Conservation (phyloP, 1,140 invertebrate genomes). For the Microplitis mediator region DNA sequence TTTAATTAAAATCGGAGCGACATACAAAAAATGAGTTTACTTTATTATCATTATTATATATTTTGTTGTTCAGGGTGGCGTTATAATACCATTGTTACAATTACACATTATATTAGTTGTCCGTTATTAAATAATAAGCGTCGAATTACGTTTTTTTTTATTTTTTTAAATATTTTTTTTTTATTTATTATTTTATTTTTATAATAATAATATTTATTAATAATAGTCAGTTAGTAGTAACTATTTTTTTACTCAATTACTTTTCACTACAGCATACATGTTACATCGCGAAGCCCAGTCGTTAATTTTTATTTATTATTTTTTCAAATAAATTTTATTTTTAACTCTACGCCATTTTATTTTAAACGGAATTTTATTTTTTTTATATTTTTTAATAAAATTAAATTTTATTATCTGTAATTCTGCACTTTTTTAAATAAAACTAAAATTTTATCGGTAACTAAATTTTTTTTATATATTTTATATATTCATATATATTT, state of each 20-base stretch:
- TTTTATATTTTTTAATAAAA: no score
- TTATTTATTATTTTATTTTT: constrained; percentile 17
- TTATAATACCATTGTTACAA: constrained; percentile 53
- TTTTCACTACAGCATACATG: background rate
- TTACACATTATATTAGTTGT: constrained; percentile 51
- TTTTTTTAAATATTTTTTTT: constrained; percentile 22
- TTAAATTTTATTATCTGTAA: no score
- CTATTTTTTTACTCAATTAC: constrained; percentile 3
- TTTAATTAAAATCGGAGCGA: constrained; percentile 20
- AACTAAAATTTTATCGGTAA: background rate
- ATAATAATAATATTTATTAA: constrained; percentile 28
- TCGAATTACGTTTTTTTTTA: constrained; percentile 40
- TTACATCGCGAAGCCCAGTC: background rate
- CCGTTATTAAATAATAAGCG: constrained; percentile 55
- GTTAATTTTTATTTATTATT: background rate
- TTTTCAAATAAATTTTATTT: no score
- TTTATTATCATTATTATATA: constrained; percentile 26
- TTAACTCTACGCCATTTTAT: no score
- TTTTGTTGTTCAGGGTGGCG: constrained; percentile 40
- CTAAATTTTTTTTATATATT: background rate
- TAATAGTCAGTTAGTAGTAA: constrained; percentile 9
- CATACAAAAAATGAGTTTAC: constrained; percentile 28
- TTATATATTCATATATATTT: no score
- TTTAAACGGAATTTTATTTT: background rate
- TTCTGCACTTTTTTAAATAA: no score